Percentiles rank a stretch among this genome's conserved stretches.
Conservation (phyloP, 2,113 vertebrate genomes). For the Scortum barcoo region DNA sequence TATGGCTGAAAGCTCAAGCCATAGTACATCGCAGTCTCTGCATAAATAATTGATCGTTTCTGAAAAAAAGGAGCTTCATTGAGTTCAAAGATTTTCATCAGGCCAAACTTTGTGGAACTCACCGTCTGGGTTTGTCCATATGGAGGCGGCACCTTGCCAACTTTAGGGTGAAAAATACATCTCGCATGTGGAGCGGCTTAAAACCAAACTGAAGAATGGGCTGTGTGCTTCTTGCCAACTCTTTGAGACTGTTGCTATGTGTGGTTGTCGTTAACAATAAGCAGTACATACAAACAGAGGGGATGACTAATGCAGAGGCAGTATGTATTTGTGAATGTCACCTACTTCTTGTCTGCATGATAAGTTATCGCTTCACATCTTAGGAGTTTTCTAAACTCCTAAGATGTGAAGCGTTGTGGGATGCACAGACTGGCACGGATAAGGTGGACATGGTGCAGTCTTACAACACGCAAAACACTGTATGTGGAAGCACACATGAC, state of each 20-base stretch:
- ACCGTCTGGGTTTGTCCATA: conserved; percentile 50
- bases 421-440: neutral
- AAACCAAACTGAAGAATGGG: conserved; percentile 53
- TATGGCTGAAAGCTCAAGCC: neutral
- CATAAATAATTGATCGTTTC: neutral
- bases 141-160: conserved; percentile 52
- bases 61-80: neutral
- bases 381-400: neutral
- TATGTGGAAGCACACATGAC: neutral
- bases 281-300: neutral
- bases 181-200: conserved; percentile 55
- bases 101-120: conserved; percentile 4
- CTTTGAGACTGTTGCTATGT: neutral
- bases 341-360: neutral
- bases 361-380: neutral
- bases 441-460: neutral
- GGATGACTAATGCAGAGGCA: neutral
- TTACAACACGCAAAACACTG: neutral
- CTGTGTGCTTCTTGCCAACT: conserved; percentile 31
- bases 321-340: neutral
- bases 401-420: no score
- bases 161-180: conserved; percentile 49
- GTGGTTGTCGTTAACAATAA: conserved; percentile 19
- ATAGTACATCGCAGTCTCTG: neutral
- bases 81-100: conserved; percentile 33